A percentile compares a stretch with the other conserved stretches of the same genome.
These are phyloP conservation scores for Spea multiplicata DNA, from an alignment of 2,113 vertebrate species.

Conservation along the genomic window DNA sequence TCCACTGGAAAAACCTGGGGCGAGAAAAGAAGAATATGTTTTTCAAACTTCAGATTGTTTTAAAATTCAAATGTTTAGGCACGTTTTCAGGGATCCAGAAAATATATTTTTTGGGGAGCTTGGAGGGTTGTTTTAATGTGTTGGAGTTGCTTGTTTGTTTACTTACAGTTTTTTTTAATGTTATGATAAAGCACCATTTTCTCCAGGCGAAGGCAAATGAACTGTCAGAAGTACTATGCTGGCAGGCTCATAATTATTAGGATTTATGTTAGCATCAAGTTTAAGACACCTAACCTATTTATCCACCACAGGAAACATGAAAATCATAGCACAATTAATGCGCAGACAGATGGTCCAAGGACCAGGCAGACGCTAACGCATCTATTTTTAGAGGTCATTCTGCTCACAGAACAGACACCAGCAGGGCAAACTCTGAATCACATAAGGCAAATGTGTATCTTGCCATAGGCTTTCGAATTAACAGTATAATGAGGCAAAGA, in stretches of 20 bases:
- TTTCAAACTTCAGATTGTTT: no score
- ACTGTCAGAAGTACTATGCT: neutral
- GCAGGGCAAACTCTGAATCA: neutral
- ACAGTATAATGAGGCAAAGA: neutral
- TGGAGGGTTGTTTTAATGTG: no score
- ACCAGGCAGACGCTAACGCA: slow-evolving; percentile 11
- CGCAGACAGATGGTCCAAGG: slow-evolving; percentile 35
- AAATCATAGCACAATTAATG: slow-evolving; percentile 39
- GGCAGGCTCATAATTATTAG: slow-evolving; percentile 25
- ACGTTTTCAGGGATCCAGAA: no score
- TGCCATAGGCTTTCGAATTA: neutral
- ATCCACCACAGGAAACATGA: slow-evolving; percentile 19
- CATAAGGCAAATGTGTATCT: neutral
- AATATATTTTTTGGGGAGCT: no score
- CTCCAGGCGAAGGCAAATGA: neutral
- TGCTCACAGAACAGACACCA: slow-evolving; percentile 23
- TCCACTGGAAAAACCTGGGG: no score
- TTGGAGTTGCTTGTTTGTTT: no score
- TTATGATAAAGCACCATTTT: no score
- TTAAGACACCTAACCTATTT: slow-evolving; percentile 37
- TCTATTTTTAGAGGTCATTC: slow-evolving; percentile 38
- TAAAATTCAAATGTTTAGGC: no score
- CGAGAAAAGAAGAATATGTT: no score
- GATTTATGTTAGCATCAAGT: slow-evolving; percentile 27
- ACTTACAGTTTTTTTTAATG: no score